phyloP scores from a whole-genome alignment of 2,888 invertebrate genomes.

The Sminthurides aquaticus region DNA sequence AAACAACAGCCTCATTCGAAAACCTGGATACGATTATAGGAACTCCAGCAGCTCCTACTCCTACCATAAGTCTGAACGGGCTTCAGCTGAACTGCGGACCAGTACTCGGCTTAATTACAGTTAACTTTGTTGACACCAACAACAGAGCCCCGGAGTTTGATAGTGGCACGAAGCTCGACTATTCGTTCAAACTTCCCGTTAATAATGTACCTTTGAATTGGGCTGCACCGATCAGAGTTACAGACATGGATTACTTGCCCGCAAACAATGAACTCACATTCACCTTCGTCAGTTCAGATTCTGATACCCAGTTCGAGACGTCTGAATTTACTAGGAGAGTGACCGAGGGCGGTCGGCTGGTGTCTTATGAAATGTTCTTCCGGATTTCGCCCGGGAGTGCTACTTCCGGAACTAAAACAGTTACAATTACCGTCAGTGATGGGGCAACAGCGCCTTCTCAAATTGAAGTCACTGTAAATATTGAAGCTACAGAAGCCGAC shows the following conservation, averaged over 20 bases:
- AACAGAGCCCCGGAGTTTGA: conserved; percentile 1
- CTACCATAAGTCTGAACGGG: no score
- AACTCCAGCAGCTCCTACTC: no score
- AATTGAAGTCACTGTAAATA: not conserved
- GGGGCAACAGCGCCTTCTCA: not conserved
- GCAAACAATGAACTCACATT: not conserved
- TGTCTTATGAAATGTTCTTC: conserved; percentile 5
- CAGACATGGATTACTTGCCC: not conserved
- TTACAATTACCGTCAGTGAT: not conserved
- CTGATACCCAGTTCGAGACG: no score
- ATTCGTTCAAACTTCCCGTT: not conserved
- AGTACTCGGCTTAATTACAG: no score
- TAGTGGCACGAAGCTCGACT: not conserved
- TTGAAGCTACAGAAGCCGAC: not conserved
- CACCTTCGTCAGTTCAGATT: no score
- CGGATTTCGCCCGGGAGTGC: not conserved
- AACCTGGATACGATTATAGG: no score
- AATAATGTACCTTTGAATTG: not conserved
- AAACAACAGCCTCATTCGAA: no score
- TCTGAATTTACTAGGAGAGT: conserved; percentile 3
- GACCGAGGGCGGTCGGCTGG: not conserved
- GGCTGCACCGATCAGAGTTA: not conserved
- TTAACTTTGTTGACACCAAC: not conserved
- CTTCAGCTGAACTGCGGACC: no score
- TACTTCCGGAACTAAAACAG: not conserved